These are phyloP conservation scores for Caradrina kadenii DNA, from an alignment of 2,888 invertebrate species.

Conservation along the genomic window DNA sequence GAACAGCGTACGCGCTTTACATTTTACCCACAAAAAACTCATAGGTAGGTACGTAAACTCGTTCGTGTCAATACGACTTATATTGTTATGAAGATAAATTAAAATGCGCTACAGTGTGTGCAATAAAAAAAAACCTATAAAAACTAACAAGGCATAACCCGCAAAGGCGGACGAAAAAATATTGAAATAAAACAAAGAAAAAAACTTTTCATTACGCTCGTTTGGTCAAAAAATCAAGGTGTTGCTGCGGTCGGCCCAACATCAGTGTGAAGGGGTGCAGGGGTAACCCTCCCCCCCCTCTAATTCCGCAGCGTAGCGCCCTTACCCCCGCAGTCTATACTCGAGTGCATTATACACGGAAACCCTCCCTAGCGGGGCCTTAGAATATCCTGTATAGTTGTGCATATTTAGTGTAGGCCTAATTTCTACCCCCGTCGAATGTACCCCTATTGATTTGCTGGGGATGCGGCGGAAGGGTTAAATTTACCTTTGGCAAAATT, in stretches of 20 bases:
- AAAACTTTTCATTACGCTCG: conserved; percentile 68
- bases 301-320: conserved; percentile 62
- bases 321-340: conserved; percentile 76
- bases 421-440: conserved; percentile 78
- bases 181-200: conserved; percentile 30
- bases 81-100: conserved; percentile 56
- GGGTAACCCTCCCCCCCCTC: conserved; percentile 58
- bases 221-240: conserved; percentile 85
- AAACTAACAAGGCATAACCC: conserved; percentile 57
- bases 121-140: conserved; percentile 54
- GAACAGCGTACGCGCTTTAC: conserved; percentile 40
- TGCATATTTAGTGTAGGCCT: conserved; percentile 82
- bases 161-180: conserved; percentile 39
- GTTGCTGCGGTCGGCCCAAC: conserved; percentile 71
- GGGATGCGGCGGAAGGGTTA: conserved; percentile 79
- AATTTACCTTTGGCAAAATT: conserved; percentile 77
- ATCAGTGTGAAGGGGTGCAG: conserved; percentile 62
- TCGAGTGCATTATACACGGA: conserved; percentile 87
- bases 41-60: conserved; percentile 45
- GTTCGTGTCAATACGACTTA: conserved; percentile 56
- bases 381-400: conserved; percentile 81
- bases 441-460: conserved; percentile 76
- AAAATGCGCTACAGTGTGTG: conserved; percentile 49
- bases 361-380: conserved; percentile 75
- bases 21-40: conserved; percentile 47